These are phyloP conservation scores for Poecilia wingei DNA, from an alignment of 2,797 vertebrate species.

Conservation along the genomic window DNA sequence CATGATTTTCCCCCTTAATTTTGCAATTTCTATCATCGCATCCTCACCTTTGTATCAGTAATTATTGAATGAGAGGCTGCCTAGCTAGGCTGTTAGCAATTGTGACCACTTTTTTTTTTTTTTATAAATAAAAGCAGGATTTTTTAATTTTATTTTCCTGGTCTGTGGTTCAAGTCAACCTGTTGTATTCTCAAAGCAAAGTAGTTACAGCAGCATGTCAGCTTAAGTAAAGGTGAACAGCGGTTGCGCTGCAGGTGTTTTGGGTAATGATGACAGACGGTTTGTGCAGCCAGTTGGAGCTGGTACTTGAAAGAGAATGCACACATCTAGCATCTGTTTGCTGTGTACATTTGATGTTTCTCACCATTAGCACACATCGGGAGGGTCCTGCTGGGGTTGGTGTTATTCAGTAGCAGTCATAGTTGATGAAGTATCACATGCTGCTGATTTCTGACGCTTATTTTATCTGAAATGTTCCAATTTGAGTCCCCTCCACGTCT, in stretches of 20 bases:
- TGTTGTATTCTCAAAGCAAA: neutral
- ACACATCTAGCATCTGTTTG: neutral
- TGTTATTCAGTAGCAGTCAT: neutral
- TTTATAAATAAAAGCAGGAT: no score
- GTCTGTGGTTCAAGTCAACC: neutral
- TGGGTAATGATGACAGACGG: neutral
- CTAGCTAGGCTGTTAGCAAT: no score
- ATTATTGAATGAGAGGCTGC: no score
- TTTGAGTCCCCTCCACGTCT: neutral
- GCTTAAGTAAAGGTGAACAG: neutral
- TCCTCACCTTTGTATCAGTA: no score
- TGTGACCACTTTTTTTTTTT: no score
- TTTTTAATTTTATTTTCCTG: no score
- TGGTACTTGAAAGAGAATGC: neutral
- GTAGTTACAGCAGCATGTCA: neutral
- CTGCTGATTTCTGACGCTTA: neutral
- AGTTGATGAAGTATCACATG: neutral
- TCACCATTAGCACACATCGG: neutral
- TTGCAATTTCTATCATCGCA: no score
- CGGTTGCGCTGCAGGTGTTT: neutral
- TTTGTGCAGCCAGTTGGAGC: neutral
- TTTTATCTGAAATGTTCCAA: neutral
- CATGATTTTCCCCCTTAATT: no score
- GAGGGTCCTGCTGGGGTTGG: neutral
- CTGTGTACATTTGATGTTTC: neutral